Evolutionary conservation across 2,797 vertebrate genomes (phyloP), one percentile per base, ranked within the genome.

Genomic region (Channallabes apus): DNA sequence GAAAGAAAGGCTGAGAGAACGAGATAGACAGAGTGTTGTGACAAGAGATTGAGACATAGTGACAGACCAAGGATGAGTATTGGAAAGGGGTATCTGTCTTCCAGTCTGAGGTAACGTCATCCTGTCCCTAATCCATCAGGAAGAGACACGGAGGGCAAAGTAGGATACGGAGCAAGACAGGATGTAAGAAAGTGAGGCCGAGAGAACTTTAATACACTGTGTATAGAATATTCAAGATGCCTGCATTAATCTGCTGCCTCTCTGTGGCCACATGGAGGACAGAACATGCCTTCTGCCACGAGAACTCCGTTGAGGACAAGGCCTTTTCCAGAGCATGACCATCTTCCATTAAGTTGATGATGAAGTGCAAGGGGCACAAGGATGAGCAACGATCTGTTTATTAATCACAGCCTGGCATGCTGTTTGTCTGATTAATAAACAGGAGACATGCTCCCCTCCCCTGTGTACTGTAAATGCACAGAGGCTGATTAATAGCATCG

Each of bases 191-290:
- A 87, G 69, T 64, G 11, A 89, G 88, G 88, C 88, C 87, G 86
- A 82, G 59, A 89, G 86, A 83, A 81, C 85, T 90, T 93, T 94
- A 93, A 94, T 94, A 94, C 85, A 54, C 94, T 94, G 92, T 91
- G 92, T 92, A 93, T 95, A 91, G 95, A 95, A 95, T 95, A 95
- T 95, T 94, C 92, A 95, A 94, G 77, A 92, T 90, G 87, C 84
- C 89, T 91, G 92, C 92, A 94, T 95, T 95, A 95, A 94, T 95
- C 94, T 94, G 93, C 94, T 93, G 62, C 79, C 79, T 65, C 38
- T 51, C 61, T 29, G 61, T 61, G 27, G 62, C n/a, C 17, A 32
- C n/a, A 67, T 29, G 41, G 62, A 54, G n/a, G 62, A 22, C 62
- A 67, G 62, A 6, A 90, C 91, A 92, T 90, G 84, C 84, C 73